Evolutionary conservation across 2,113 vertebrate genomes (phyloP).

Genomic region (Pitta sordida): DNA sequence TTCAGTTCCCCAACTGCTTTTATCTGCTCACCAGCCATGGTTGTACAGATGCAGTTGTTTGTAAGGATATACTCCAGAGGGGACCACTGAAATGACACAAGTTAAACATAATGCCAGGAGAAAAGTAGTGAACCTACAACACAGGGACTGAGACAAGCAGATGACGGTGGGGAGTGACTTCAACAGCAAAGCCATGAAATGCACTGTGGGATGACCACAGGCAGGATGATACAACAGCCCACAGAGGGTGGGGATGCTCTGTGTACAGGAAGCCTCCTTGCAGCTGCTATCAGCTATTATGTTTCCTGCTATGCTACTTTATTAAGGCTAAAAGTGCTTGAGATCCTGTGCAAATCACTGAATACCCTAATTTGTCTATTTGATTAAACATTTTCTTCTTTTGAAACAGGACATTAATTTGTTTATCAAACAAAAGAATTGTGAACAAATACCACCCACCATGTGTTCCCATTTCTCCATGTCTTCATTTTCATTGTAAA

Average conservation of each 20-base stretch:
- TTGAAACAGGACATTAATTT: background rate
- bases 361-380: background rate
- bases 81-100: background rate
- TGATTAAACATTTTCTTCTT: background rate
- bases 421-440: background rate
- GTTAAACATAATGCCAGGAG: background rate
- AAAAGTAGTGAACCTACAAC: background rate
- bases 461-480: background rate
- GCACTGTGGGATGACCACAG: rapidly evolving
- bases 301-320: background rate
- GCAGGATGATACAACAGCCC: background rate
- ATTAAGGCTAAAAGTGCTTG: background rate
- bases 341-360: background rate
- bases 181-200: background rate
- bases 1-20: background rate
- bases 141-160: background rate
- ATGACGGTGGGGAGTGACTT: background rate
- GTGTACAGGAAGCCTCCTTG: background rate
- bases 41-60: background rate
- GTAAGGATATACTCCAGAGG: background rate
- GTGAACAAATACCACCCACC: background rate
- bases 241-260: background rate
- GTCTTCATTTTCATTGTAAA: background rate
- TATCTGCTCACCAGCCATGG: background rate
- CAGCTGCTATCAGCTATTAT: background rate